Evolutionary conservation across 2,113 vertebrate genomes (phyloP), one percentile per base, ranked within the genome.

Genomic region (Bubalus kerabau): DNA sequence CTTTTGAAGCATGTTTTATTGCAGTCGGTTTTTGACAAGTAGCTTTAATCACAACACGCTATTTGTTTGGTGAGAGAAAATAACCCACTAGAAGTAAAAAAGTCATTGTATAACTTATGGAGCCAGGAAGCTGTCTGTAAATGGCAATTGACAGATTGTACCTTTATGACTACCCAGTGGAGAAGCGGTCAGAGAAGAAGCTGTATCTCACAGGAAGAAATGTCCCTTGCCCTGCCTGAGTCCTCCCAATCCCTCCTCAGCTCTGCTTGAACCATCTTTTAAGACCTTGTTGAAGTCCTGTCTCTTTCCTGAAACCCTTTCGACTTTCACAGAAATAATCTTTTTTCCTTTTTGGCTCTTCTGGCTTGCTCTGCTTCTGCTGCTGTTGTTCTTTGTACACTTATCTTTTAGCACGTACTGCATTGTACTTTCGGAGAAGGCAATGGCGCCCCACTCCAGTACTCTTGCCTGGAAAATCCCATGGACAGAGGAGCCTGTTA

Each of bases 121-220:
- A 86, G 12, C n/a, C 36, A 30, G 91, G 88, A 86, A 86, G 24
- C 78, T 71, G 32, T 89, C 40, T 93, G 32, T 84, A 52, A 74
- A n/a, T 95, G 78, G 43, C 36, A 90, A 3, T 15, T 36, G 76
- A 28, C 48, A 76, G 67, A n/a, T 57, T 96, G 85, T 56, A 62
- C 36, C 91, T 84, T 14, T 48, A 16, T 36, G 59, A 84, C 50
- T 94, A n/a, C 32, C 7, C 7, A 3, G 10, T 78, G 32, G 24
- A 95, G 60, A 84, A 67, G 62, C 23, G 50, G 78, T 30, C 43
- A 71, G 57, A 14, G 59, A 87, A 48, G 52, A 90, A 48, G 52
- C 60, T 57, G 1, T 16, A 0, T 95, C 50, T 60, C 7, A 28
- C 19, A 71, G 50, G 16, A 62, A 64, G 40, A 23, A 82, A 30